These are phyloP conservation scores for Puffinus mauretanicus DNA, from an alignment of 2,113 vertebrate species.

Conservation along the genomic window DNA sequence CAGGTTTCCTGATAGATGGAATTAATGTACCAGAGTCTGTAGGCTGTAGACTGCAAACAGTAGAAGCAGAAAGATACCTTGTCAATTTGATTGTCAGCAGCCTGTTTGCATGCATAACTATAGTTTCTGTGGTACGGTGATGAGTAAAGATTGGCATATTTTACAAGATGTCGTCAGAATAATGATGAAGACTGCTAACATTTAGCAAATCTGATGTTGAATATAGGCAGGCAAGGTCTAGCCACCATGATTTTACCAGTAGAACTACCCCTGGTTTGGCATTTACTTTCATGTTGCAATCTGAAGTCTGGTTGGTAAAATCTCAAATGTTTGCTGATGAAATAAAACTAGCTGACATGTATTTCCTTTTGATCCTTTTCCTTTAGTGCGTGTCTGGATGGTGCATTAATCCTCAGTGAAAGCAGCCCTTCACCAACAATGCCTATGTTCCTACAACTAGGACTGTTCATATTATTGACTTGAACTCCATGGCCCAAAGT, in stretches of 20 bases:
- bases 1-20: background rate
- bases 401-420: background rate
- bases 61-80: background rate
- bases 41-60: background rate
- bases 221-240: background rate
- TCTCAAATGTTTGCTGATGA: background rate
- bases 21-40: background rate
- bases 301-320: background rate
- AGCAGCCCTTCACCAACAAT: background rate
- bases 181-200: background rate
- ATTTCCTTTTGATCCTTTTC: background rate
- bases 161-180: background rate
- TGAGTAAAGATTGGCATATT: background rate
- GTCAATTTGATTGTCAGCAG: conserved; percentile 16
- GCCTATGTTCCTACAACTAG: background rate
- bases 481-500: background rate
- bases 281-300: background rate
- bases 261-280: background rate
- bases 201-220: background rate
- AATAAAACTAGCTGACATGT: background rate
- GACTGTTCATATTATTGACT: background rate
- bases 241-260: background rate
- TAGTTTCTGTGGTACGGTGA: background rate
- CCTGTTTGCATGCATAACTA: background rate
- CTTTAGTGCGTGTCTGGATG: background rate